Percentiles rank a stretch among this genome's conserved stretches.
Conservation (phyloP, 2,888 invertebrate genomes). For the Graphium colonna region DNA sequence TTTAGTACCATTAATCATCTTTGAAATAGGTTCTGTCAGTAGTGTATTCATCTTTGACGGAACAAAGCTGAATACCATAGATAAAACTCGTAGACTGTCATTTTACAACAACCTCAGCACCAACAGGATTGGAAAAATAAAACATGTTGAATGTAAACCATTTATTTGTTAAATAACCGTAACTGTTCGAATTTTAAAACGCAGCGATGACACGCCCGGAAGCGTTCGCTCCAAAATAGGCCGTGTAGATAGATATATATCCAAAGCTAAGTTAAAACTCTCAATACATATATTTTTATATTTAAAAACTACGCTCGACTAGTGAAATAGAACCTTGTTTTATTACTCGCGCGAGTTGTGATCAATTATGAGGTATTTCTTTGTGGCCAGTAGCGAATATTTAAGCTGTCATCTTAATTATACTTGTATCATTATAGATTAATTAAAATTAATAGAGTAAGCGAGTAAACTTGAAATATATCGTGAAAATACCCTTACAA, state of each 20-base stretch:
- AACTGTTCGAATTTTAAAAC: slow-evolving; percentile 37
- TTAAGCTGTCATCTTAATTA: background rate
- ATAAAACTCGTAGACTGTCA: background rate
- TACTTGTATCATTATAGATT: background rate
- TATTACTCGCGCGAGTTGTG: slow-evolving; percentile 34
- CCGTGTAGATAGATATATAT: slow-evolving; percentile 52
- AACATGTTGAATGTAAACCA: slow-evolving; percentile 57
- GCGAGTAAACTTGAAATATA: background rate
- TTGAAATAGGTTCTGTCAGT: no score
- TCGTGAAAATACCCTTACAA: background rate
- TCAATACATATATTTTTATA: slow-evolving; percentile 51
- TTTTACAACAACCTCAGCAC: background rate
- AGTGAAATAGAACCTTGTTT: slow-evolving; percentile 34
- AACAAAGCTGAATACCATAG: no score
- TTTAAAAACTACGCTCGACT: slow-evolving; percentile 55
- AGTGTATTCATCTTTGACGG: no score
- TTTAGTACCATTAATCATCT: no score
- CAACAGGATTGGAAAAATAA: slow-evolving; percentile 29
- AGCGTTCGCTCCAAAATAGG: slow-evolving; percentile 14
- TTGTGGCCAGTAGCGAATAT: background rate
- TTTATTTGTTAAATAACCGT: slow-evolving; percentile 49
- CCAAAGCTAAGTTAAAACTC: slow-evolving; percentile 54
- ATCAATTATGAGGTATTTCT: slow-evolving; percentile 28
- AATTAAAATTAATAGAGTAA: background rate
- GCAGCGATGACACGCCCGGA: slow-evolving; percentile 33